These are phyloP conservation scores for Trachelus troglodyta DNA, from an alignment of 2,888 invertebrate genomes.

Conservation along the genomic window DNA sequence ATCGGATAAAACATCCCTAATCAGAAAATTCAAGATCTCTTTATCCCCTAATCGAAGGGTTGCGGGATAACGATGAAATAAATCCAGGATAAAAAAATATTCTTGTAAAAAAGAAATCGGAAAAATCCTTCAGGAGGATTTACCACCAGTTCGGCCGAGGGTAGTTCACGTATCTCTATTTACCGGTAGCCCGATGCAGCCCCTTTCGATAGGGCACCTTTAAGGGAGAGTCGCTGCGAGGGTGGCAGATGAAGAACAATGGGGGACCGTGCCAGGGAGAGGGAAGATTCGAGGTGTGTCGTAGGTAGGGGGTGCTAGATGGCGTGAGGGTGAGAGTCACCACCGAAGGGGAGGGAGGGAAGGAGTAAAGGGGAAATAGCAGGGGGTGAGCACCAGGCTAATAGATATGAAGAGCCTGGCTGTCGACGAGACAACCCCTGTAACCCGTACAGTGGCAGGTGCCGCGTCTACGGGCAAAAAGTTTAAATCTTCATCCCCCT, in stretches of 20 bases:
- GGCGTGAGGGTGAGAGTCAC: constrained; percentile 28
- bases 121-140: too few species aligned
- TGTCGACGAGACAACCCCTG: constrained; percentile 47
- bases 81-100: too few species aligned
- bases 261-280: constrained; percentile 28
- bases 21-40: too few species aligned
- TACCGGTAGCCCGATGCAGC: too few species aligned
- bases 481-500: constrained; percentile 23
- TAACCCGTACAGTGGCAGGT: constrained; percentile 35
- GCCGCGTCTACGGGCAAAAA: constrained; percentile 21
- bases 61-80: too few species aligned
- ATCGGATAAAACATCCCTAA: too few species aligned
- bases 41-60: too few species aligned
- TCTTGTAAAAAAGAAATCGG: too few species aligned
- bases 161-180: too few species aligned
- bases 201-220: constrained; percentile 38
- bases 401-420: constrained; percentile 56
- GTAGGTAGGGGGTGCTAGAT: constrained; percentile 26
- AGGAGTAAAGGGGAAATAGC: constrained; percentile 13
- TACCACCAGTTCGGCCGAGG: too few species aligned
- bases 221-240: constrained; percentile 40
- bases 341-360: constrained; percentile 7
- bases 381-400: constrained; percentile 35
- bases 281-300: constrained; percentile 16
- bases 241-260: constrained; percentile 49